Percentiles rank a stretch among this genome's conserved stretches.
These are phyloP conservation scores for Coryphaenoides rupestris DNA, from an alignment of 2,113 vertebrate genomes.

Conservation along the genomic window DNA sequence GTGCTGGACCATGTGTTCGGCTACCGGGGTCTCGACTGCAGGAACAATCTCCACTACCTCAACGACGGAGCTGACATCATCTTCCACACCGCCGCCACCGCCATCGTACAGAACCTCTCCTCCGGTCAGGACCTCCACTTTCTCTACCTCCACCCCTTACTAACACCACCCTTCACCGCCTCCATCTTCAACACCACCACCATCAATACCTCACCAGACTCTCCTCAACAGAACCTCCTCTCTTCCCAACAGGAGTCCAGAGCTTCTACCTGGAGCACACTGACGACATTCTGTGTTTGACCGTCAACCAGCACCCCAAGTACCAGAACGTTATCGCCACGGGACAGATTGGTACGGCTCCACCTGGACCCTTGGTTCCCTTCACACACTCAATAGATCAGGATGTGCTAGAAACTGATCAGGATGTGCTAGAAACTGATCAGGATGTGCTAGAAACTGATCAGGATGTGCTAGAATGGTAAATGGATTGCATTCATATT, in stretches of 20 bases:
- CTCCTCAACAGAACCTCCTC: conserved; percentile 7
- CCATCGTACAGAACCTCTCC: conserved; percentile 88
- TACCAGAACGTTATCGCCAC: conserved; percentile 94
- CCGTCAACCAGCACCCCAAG: conserved; percentile 96
- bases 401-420: no score
- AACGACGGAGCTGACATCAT: conserved; percentile 92
- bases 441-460: no score
- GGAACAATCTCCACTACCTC: conserved; percentile 98
- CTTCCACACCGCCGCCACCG: conserved; percentile 89
- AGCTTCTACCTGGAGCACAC: conserved; percentile 98
- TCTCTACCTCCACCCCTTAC: no score
- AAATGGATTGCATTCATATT: no score
- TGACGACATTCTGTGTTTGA: conserved; percentile 95
- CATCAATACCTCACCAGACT: no score
- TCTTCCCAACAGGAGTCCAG: conserved; percentile 81
- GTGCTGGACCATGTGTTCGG: conserved; percentile 93
- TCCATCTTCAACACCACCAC: no score
- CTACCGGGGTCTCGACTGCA: conserved; percentile 93
- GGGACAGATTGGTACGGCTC: conserved; percentile 90
- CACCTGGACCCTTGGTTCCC: not conserved
- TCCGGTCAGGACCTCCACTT: conserved; percentile 69
- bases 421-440: no score
- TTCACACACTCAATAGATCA: no score
- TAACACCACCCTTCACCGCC: no score
- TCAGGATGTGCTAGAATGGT: no score